Conservation (phyloP, 1,140 invertebrate species). For the Helicoverpa zea region DNA sequence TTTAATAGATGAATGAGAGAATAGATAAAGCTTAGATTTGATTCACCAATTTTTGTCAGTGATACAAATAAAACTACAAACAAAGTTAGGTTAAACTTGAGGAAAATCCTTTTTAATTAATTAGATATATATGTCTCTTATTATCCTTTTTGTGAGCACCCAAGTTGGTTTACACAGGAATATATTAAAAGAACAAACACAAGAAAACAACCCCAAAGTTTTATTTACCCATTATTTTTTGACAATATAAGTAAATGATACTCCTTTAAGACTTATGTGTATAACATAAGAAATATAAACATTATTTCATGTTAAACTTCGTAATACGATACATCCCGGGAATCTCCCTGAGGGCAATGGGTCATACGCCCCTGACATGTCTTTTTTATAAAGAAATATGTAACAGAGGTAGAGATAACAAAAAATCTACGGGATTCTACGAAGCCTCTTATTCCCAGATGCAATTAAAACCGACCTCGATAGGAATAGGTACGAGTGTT, state of each 20-base stretch:
- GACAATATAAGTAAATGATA: constrained; percentile 5
- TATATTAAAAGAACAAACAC: background rate
- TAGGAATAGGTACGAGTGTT: background rate
- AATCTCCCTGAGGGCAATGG: constrained; percentile 19
- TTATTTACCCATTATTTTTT: constrained; percentile 12
- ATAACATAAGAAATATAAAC: constrained; percentile 9
- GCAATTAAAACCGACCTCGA: constrained; percentile 27
- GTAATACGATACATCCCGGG: constrained; percentile 25
- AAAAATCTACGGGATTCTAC: constrained; percentile 19
- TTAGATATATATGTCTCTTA: background rate
- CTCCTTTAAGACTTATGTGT: constrained; percentile 3
- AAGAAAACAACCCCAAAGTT: constrained; percentile 14
- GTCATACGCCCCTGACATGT: constrained; percentile 38
- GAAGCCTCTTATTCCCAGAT: constrained; percentile 32
- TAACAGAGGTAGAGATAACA: constrained; percentile 22
- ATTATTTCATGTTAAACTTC: constrained; percentile 15
- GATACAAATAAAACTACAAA: too few species aligned
- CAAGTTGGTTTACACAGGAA: background rate
- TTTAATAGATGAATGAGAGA: background rate
- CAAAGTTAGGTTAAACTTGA: too few species aligned
- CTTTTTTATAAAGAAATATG: constrained; percentile 46
- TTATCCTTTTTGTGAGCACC: background rate
- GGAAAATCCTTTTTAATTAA: too few species aligned
- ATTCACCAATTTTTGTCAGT: too few species aligned
- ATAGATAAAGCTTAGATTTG: background rate